Evolutionary conservation across 2,113 vertebrate genomes (phyloP).

Genomic region (Anser brachyrhynchus): DNA sequence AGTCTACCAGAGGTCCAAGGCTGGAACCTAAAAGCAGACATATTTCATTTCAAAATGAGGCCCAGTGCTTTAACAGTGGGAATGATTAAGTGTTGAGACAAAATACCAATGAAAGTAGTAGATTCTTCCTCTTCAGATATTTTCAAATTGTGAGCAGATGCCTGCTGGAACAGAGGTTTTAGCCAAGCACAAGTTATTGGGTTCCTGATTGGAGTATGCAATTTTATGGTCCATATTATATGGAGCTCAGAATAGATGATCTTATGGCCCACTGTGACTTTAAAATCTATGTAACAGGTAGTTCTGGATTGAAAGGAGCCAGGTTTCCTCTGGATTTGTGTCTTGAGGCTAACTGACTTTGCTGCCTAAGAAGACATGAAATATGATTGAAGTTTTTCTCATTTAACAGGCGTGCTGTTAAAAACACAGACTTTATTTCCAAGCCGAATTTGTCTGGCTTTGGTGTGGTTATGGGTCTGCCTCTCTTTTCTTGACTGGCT

Average conservation of each 20-base stretch:
- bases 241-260: conserved; percentile 57
- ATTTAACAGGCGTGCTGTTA: background rate
- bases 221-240: conserved; percentile 54
- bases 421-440: conserved; percentile 5
- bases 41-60: conserved; percentile 44
- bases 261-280: conserved; percentile 34
- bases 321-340: conserved; percentile 55
- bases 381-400: background rate
- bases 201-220: conserved; percentile 35
- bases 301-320: conserved; percentile 37
- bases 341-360: conserved; percentile 34
- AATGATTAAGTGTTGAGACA: conserved; percentile 64
- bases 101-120: conserved; percentile 49
- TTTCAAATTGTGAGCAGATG: conserved; percentile 55
- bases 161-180: conserved; percentile 23
- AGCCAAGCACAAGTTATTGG: conserved; percentile 47
- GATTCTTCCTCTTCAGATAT: conserved; percentile 50
- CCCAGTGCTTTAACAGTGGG: conserved; percentile 8
- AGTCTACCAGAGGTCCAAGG: conserved; percentile 2
- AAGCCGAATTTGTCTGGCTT: conserved; percentile 35
- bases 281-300: conserved; percentile 61
- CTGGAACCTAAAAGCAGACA: conserved; percentile 20
- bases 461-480: background rate
- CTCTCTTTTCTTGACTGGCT: background rate
- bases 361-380: conserved; percentile 35